Conservation (phyloP, 2,888 invertebrate genomes). For the Liodrosophila aerea region DNA sequence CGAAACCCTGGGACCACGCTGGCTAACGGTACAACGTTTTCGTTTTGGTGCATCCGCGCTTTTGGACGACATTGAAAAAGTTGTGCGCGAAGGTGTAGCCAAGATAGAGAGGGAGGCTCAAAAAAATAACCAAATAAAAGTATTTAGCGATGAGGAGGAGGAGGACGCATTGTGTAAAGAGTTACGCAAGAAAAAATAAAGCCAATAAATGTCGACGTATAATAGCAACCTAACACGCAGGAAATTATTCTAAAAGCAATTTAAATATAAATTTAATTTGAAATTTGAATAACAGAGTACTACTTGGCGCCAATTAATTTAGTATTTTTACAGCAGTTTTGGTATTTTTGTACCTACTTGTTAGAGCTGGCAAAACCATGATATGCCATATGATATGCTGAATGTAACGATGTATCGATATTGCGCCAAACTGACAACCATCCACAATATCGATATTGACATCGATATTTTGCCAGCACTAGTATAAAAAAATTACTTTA, state of each 20-base stretch:
- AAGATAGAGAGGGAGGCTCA: constrained; percentile 32
- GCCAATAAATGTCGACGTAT: not conserved
- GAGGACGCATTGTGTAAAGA: constrained; percentile 35
- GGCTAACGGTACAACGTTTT: constrained; percentile 91
- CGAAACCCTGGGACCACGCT: constrained; percentile 92
- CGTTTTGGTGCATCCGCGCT: constrained; percentile 97
- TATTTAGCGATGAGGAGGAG: too few species aligned
- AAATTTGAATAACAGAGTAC: too few species aligned
- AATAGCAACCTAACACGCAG: not conserved
- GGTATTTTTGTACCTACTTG: too few species aligned
- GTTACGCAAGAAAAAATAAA: constrained; percentile 25
- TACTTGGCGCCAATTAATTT: too few species aligned
- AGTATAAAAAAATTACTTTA: constrained; percentile 57
- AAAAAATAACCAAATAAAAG: constrained; percentile 7
- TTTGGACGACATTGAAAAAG: constrained; percentile 88
- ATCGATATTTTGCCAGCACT: constrained; percentile 8
- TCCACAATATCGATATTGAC: too few species aligned
- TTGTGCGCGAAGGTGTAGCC: constrained; percentile 69
- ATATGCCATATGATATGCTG: too few species aligned
- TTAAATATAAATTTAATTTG: too few species aligned
- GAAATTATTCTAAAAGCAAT: not conserved
- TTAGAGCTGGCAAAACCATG: too few species aligned
- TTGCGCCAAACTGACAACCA: too few species aligned
- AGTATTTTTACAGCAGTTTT: too few species aligned
- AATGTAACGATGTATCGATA: too few species aligned